phyloP scores from a whole-genome alignment of 1,140 invertebrate genomes.

The Drosophila eugracilis region DNA sequence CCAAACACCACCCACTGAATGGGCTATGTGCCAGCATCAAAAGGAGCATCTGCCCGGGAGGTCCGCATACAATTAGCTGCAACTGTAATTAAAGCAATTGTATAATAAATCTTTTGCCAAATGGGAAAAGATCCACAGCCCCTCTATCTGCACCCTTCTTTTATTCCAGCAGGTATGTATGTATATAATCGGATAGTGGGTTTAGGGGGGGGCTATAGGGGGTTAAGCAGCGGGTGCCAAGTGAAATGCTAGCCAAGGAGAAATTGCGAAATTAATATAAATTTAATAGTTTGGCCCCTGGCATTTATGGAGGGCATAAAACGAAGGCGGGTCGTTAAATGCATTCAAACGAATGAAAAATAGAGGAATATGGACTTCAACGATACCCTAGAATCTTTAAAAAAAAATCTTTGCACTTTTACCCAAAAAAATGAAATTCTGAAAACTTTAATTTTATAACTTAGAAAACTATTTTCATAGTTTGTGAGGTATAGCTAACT shows the following conservation, averaged over 20 bases:
- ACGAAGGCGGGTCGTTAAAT: conserved; percentile 56
- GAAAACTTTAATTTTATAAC: too few species aligned
- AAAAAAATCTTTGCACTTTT: neutral
- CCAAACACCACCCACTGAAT: conserved; percentile 6
- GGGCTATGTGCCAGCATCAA: conserved; percentile 51
- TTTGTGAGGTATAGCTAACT: too few species aligned
- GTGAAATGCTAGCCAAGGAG: conserved; percentile 65
- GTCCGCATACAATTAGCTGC: conserved; percentile 79
- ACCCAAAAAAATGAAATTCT: neutral
- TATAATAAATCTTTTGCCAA: conserved; percentile 79
- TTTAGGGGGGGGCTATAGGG: neutral
- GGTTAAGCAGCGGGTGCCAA: conserved; percentile 49
- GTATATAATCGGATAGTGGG: neutral
- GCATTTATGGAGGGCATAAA: conserved; percentile 69
- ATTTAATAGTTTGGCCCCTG: conserved; percentile 78
- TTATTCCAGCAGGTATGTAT: conserved; percentile 3
- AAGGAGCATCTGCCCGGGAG: conserved; percentile 66
- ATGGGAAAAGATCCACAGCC: conserved; percentile 57
- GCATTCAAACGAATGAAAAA: conserved; percentile 38
- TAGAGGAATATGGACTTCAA: neutral
- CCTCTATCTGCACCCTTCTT: neutral
- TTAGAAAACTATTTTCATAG: too few species aligned
- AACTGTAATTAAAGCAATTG: conserved; percentile 83
- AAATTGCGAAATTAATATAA: conserved; percentile 77
- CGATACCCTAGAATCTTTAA: neutral